These are phyloP conservation scores for Polietes domitor DNA, from an alignment of 2,888 invertebrate genomes.

Conservation along the genomic window DNA sequence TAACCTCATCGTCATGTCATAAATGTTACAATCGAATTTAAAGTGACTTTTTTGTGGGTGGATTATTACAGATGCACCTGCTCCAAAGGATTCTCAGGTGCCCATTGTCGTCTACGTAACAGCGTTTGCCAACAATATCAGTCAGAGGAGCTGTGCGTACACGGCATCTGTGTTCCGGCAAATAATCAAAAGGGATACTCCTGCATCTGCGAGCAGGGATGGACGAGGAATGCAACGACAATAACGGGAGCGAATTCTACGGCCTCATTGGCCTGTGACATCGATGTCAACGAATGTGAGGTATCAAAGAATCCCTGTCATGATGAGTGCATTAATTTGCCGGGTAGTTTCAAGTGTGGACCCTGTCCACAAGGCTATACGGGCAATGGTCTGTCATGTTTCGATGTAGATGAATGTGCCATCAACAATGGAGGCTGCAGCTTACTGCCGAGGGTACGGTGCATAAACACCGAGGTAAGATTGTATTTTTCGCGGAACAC, in stretches of 20 bases:
- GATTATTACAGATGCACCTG: conserved; percentile 88
- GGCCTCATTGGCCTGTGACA: conserved; percentile 84
- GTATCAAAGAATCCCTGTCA: conserved; percentile 86
- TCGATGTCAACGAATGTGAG: conserved; percentile 94
- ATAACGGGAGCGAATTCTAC: conserved; percentile 78
- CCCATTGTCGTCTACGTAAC: conserved; percentile 89
- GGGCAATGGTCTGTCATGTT: conserved; percentile 93
- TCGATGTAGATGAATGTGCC: conserved; percentile 94
- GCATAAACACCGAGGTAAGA: conserved; percentile 90
- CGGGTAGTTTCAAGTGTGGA: conserved; percentile 94
- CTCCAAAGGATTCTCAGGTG: conserved; percentile 88
- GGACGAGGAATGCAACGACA: conserved; percentile 87
- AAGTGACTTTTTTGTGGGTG: too few relatives aligned
- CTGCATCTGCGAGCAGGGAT: conserved; percentile 94
- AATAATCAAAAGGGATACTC: conserved; percentile 85
- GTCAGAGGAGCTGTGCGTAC: conserved; percentile 90
- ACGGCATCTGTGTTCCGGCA: conserved; percentile 91
- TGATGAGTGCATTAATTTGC: conserved; percentile 93
- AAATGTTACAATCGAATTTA: too few relatives aligned
- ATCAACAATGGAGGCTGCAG: conserved; percentile 95
- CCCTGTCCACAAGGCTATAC: conserved; percentile 92
- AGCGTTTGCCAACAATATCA: conserved; percentile 87
- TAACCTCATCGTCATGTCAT: too few relatives aligned
- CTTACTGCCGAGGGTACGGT: conserved; percentile 88
- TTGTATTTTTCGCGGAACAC: background rate